Evolutionary conservation across 1,140 invertebrate genomes (phyloP).

Genomic region (Hylyphantes graminicola): DNA sequence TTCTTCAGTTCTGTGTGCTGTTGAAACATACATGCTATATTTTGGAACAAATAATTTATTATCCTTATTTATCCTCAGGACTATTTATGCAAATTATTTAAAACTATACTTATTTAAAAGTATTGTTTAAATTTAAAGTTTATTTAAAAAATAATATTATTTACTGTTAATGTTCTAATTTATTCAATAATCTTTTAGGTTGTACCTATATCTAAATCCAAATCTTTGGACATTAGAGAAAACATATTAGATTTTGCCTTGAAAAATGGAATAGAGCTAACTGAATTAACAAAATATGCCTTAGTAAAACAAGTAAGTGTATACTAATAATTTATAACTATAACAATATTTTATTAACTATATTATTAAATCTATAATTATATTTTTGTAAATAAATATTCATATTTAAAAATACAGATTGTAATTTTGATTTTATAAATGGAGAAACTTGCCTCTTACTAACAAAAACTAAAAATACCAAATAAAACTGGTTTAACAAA

Average conservation of each 20-base stretch:
- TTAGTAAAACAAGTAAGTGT: slow-evolving; percentile 27
- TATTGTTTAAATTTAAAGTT: not conserved
- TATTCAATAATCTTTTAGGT: slow-evolving; percentile 3
- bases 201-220: slow-evolving; percentile 56
- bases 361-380: not conserved
- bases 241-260: not conserved
- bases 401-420: not conserved
- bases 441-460: not conserved
- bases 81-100: not conserved
- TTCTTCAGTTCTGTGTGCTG: too few species aligned
- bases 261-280: slow-evolving; percentile 7
- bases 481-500: not conserved
- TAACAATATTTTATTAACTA: not conserved
- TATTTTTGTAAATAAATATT: not conserved
- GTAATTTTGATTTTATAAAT: not conserved
- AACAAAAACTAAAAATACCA: not conserved
- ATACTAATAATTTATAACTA: slow-evolving; percentile 70
- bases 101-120: not conserved
- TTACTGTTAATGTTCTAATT: not conserved
- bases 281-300: slow-evolving; percentile 30
- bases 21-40: too few species aligned
- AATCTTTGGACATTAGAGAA: not conserved
- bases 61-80: too few species aligned
- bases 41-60: too few species aligned
- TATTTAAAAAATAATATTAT: not conserved